These are phyloP conservation scores for Galeruca laticollis DNA, from an alignment of 2,888 invertebrate species.

Conservation along the genomic window DNA sequence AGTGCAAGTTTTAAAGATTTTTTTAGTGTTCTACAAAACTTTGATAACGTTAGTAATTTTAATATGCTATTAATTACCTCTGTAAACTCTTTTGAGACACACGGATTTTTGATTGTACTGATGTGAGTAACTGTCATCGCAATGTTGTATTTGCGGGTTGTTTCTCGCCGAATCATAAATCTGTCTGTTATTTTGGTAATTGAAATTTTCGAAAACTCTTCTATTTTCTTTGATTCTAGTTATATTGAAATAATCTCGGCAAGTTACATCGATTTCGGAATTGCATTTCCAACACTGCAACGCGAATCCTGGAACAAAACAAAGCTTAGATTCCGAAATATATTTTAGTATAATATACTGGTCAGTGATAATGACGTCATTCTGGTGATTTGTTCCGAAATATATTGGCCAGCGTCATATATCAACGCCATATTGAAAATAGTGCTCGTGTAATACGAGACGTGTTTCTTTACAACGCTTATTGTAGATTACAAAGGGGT, in stretches of 20 bases:
- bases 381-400: too few relatives aligned
- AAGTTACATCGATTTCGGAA: conserved; percentile 77
- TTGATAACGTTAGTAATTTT: too few relatives aligned
- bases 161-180: conserved; percentile 36
- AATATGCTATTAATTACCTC: conserved; percentile 41
- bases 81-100: conserved; percentile 50
- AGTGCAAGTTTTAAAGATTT: too few relatives aligned
- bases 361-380: too few relatives aligned
- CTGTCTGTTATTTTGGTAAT: conserved; percentile 56
- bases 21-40: too few relatives aligned
- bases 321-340: too few relatives aligned
- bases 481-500: too few relatives aligned
- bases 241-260: conserved; percentile 80
- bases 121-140: conserved; percentile 48
- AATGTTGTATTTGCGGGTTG: conserved; percentile 46
- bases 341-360: too few relatives aligned
- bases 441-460: too few relatives aligned
- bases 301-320: conserved; percentile 71
- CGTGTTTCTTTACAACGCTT: too few relatives aligned
- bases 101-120: conserved; percentile 50
- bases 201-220: conserved; percentile 58
- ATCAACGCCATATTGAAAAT: too few relatives aligned
- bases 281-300: conserved; percentile 83
- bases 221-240: conserved; percentile 60
- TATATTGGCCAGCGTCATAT: too few relatives aligned